Percentiles rank a stretch among this genome's conserved stretches.
phyloP scores from a whole-genome alignment of 2,113 vertebrate species.

The Semicossyphus pulcher region DNA sequence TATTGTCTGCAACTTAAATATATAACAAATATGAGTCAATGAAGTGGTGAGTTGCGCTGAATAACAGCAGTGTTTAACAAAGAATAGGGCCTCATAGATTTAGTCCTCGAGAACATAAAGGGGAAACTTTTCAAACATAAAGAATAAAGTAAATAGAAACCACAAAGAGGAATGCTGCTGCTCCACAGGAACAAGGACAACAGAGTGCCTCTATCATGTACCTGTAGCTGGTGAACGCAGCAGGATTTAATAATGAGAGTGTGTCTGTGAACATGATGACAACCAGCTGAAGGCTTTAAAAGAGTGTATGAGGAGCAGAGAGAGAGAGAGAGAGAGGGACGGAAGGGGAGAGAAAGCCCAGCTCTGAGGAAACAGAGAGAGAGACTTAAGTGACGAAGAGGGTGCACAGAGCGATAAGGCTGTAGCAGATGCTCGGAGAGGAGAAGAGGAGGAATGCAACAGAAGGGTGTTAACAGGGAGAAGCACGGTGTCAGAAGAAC shows the following conservation, averaged over 20 bases:
- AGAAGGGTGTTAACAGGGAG: not conserved
- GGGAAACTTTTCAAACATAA: not conserved
- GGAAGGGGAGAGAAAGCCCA: conserved; percentile 13
- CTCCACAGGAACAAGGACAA: not conserved
- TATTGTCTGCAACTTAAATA: no score
- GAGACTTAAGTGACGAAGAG: conserved; percentile 13
- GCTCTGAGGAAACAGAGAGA: conserved; percentile 3
- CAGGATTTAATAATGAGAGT: not conserved
- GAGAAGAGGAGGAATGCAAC: not conserved
- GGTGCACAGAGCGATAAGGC: not conserved
- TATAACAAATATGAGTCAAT: no score
- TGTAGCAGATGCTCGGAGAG: conserved; percentile 17
- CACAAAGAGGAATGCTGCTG: not conserved
- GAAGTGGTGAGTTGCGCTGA: no score
- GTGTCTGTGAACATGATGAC: conserved; percentile 42
- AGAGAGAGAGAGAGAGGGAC: not conserved
- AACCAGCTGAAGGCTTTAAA: conserved; percentile 49
- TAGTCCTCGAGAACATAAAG: no score
- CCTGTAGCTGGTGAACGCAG: not conserved
- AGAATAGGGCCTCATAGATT: no score
- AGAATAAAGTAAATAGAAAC: not conserved
- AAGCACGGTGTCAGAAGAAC: not conserved
- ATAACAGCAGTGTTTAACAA: no score
- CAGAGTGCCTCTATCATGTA: not conserved
- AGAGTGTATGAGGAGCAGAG: not conserved